These are phyloP conservation scores for Notarius quadriscutis DNA, from an alignment of 2,113 vertebrate species.

Conservation along the genomic window DNA sequence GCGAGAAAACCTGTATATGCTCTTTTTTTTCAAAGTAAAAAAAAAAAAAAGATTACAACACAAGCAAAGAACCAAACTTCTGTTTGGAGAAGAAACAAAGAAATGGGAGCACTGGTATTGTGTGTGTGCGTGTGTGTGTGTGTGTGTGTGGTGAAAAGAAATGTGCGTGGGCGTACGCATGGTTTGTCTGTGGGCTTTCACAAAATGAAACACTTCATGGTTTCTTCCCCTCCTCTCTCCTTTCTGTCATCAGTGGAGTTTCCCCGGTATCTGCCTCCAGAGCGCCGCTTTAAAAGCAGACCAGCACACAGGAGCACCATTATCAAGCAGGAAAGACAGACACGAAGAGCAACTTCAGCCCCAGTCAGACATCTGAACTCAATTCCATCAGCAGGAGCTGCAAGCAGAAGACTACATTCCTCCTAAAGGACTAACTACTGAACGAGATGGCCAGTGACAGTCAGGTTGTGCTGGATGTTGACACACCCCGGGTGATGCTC, in stretches of 20 bases:
- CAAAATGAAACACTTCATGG: slow-evolving; percentile 28
- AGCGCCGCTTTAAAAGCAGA: slow-evolving; percentile 41
- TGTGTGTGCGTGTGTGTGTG: slow-evolving; percentile 40
- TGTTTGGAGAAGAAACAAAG: neutral
- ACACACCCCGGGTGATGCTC: slow-evolving; percentile 34
- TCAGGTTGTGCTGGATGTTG: slow-evolving; percentile 43
- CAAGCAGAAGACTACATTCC: slow-evolving; percentile 17
- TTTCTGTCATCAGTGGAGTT: slow-evolving; percentile 73
- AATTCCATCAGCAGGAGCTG: neutral
- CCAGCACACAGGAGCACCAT: neutral
- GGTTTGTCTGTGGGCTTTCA: slow-evolving; percentile 36
- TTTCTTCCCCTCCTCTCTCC: slow-evolving; percentile 40
- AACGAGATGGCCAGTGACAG: slow-evolving; percentile 58
- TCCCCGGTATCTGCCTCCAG: slow-evolving; percentile 42
- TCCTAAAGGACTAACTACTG: slow-evolving; percentile 8
- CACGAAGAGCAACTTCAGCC: neutral
- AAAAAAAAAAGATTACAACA: neutral
- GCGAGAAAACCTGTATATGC: neutral
- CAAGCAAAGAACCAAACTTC: neutral
- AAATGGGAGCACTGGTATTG: neutral
- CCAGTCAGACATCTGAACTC: neutral
- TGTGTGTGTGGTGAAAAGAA: slow-evolving; percentile 2
- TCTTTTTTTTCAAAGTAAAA: neutral
- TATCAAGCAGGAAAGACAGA: neutral
- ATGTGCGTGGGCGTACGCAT: slow-evolving; percentile 28